Base-by-base conservation (phyloP, 2,113 vertebrate genomes). In the Machaerirhynchus nigripectus region DNA sequence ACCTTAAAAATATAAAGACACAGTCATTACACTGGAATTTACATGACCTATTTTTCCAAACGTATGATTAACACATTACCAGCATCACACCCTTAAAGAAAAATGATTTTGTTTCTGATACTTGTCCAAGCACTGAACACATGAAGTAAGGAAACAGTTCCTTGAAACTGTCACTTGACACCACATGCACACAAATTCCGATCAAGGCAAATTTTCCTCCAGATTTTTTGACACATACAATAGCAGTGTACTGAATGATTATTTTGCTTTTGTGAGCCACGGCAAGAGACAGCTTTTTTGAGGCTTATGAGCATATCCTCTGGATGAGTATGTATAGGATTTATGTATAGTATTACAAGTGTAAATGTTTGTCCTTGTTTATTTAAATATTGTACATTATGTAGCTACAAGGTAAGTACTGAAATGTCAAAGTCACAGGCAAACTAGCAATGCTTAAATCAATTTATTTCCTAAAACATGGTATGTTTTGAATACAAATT, bases 11-110 rank as follows among this genome's bases (percentile, higher is more conserved):
- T 95, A 89, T 27, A 83, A 89, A 95, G 89, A 93, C 39, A 49
- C 26, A 84, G 76, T 95, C 85, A 98, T 89, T 78, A 86, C 82
- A 71, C 35, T 90, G 96, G 93, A 91, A 84, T 89, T 94, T 95
- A 97, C 87, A 83, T 92, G 96, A 95, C 93, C 85, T 59, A 77
- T 89, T 96, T 97, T 97, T 93, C 87, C 85, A 75, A 93, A 75
- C 0, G 11, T 84, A 87, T 90, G 87, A 96, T 95, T 96, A 95
- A 91, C 52, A 86, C 64, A 93, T 68, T 82, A 89, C 74, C 75
- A 77, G 42, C 68, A 84, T 93, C 79, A 97, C 57, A 81, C 37
- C 74, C 91, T 96, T 95, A 81, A 68, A 97, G 90, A 95, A 84
- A 96, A 97, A 87, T 1, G 5, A 87, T 95, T 95, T 96, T 90